Evolutionary conservation across 2,888 invertebrate genomes (phyloP).

Genomic region (Xestobium rufovillosum): DNA sequence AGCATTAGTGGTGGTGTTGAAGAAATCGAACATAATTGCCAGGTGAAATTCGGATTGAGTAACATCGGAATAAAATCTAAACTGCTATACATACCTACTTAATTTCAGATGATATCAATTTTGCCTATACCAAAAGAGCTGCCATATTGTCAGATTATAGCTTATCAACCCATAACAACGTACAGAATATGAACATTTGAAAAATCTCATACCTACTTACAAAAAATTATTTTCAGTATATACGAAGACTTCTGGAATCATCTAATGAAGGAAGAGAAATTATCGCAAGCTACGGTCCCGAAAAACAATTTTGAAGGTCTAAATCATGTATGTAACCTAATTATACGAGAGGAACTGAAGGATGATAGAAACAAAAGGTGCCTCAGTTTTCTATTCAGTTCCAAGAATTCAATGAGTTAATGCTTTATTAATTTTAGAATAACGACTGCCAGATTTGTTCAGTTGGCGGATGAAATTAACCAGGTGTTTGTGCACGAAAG

Average conservation of each 20-base stretch:
- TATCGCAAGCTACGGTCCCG: not conserved
- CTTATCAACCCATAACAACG: too few species aligned
- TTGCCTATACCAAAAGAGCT: too few species aligned
- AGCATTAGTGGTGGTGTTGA: too few species aligned
- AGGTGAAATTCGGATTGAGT: too few species aligned
- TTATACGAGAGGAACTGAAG: not conserved
- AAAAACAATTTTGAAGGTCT: not conserved
- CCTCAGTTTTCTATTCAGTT: not conserved
- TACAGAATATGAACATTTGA: too few species aligned
- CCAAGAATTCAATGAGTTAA: not conserved
- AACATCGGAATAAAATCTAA: too few species aligned
- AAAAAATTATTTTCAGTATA: too few species aligned
- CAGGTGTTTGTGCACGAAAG: not conserved
- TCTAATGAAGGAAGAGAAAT: conserved; percentile 1
- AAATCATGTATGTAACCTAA: not conserved
- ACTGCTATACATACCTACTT: too few species aligned
- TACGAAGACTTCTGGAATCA: not conserved
- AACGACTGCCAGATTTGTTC: not conserved
- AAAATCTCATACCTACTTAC: too few species aligned
- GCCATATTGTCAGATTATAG: too few species aligned
- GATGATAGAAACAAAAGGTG: not conserved
- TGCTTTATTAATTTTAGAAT: not conserved
- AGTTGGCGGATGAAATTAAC: not conserved
- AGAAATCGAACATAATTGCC: too few species aligned
- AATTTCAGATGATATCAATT: too few species aligned